Percentiles rank a stretch among this genome's conserved stretches.
Conservation (phyloP, 2,888 invertebrate species). For the Heliconius sara region DNA sequence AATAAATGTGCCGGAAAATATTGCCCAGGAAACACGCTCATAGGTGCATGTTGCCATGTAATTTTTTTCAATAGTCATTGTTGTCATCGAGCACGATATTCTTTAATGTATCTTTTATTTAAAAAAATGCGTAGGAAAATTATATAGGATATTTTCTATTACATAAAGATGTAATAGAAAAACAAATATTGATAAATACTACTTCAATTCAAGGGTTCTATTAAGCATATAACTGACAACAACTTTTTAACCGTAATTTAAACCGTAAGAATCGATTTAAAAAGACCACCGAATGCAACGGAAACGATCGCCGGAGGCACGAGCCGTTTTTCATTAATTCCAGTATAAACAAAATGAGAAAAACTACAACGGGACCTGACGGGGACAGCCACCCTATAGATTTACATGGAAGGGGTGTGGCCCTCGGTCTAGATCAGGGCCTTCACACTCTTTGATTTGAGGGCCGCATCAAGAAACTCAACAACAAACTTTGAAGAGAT, state of each 20-base stretch:
- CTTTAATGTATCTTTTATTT: not conserved
- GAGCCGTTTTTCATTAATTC: constrained; percentile 68
- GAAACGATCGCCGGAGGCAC: constrained; percentile 37
- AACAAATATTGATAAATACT: not conserved
- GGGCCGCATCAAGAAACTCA: constrained; percentile 19
- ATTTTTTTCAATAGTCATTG: no score
- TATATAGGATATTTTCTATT: not conserved
- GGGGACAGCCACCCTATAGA: constrained; percentile 62
- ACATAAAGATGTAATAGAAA: not conserved
- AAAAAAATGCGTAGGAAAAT: not conserved
- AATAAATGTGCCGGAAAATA: constrained; percentile 52
- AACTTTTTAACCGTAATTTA: not conserved
- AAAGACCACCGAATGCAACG: constrained; percentile 29
- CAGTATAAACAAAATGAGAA: constrained; percentile 62
- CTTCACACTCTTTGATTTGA: constrained; percentile 22
- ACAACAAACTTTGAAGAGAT: not conserved
- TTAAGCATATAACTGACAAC: not conserved
- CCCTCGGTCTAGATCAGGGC: constrained; percentile 38
- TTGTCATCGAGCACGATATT: not conserved
- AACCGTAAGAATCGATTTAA: constrained; percentile 22
- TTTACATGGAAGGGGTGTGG: constrained; percentile 59
- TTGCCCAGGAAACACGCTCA: constrained; percentile 39
- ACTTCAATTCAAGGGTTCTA: not conserved
- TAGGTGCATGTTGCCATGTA: not conserved
- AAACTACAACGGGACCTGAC: constrained; percentile 57